These are phyloP conservation scores for Pseudochirops cupreus DNA, from an alignment of 2,797 vertebrate species.

Conservation along the genomic window DNA sequence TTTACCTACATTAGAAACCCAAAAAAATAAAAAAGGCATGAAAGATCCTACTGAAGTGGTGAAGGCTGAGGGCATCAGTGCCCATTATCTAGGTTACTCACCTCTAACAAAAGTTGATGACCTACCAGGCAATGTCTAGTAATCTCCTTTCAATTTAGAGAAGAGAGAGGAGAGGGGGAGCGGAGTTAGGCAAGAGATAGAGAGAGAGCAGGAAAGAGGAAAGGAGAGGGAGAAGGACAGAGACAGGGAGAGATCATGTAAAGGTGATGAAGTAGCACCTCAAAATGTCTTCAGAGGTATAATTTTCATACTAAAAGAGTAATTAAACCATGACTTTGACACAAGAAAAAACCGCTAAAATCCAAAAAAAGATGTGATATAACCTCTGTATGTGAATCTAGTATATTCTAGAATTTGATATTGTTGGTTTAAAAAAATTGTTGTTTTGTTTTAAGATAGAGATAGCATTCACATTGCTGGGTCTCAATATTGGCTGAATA, in stretches of 20 bases:
- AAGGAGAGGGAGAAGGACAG: background rate
- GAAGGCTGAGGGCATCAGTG: constrained; percentile 78
- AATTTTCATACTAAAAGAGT: constrained; percentile 23
- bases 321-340: constrained; percentile 43
- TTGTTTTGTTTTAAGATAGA: constrained; percentile 11
- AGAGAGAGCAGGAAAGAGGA: background rate
- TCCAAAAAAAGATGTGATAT: constrained; percentile 12
- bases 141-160: constrained; percentile 54
- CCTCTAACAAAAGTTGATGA: constrained; percentile 74
- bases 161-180: background rate
- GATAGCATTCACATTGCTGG: background rate
- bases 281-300: constrained; percentile 53
- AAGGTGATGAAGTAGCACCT: constrained; percentile 58
- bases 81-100: constrained; percentile 79
- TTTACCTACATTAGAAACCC: constrained; percentile 89
- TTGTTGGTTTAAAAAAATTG: background rate
- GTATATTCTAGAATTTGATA: background rate
- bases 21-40: constrained; percentile 78
- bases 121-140: constrained; percentile 70
- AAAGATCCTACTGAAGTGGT: constrained; percentile 78
- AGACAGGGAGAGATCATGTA: background rate
- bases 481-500: background rate
- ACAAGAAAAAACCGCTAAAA: constrained; percentile 3
- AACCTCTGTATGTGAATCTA: background rate
- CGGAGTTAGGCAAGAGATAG: background rate